Percentiles rank a stretch among this genome's conserved stretches.
phyloP scores from a whole-genome alignment of 2,797 vertebrate genomes.

The Tenualosa thibaudeaui region DNA sequence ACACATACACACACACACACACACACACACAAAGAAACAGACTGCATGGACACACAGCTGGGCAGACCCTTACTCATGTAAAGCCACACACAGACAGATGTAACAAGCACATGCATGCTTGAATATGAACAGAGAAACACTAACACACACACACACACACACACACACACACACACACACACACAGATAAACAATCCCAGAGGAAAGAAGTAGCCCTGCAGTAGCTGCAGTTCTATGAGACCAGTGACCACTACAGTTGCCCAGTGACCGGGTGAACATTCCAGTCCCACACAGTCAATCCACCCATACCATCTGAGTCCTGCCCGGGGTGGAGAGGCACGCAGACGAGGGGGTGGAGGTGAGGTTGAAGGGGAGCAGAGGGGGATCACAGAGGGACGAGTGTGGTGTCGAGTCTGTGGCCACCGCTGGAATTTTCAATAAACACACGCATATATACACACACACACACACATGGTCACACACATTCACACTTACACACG shows the following conservation, averaged over 20 bases:
- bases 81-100: neutral
- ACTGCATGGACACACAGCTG: neutral
- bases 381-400: neutral
- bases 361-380: neutral
- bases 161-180: conserved; percentile 49
- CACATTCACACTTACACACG: neutral
- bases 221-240: neutral
- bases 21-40: neutral
- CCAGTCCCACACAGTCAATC: neutral
- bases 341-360: neutral
- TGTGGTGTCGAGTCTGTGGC: neutral
- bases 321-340: neutral
- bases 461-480: neutral
- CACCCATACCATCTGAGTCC: neutral
- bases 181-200: conserved; percentile 26
- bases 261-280: conserved; percentile 19
- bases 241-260: neutral
- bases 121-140: neutral
- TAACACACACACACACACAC: conserved; percentile 25
- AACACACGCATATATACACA: neutral
- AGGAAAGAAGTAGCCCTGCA: neutral
- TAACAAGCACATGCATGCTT: neutral
- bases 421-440: neutral
- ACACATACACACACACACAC: neutral
- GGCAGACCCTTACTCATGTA: neutral